These are phyloP conservation scores for Brachionus angularis DNA, from an alignment of 1,140 invertebrate genomes.

Conservation along the genomic window DNA sequence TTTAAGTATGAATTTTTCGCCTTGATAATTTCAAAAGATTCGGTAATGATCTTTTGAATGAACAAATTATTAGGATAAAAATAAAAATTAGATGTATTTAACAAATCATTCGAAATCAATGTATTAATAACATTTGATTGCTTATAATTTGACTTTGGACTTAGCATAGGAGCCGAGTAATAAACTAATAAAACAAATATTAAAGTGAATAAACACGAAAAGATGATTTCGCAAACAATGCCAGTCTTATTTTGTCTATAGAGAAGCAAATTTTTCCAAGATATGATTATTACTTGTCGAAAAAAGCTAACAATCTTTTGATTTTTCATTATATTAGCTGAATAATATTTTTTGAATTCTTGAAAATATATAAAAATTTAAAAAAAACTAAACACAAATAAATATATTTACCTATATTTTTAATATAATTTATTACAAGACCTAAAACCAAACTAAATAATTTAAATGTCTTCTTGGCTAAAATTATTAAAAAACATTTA, in stretches of 20 bases:
- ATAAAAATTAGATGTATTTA: conserved; percentile 1
- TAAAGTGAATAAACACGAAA: conserved; percentile 13
- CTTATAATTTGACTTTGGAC: background rate
- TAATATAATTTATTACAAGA: no score
- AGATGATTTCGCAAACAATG: conserved; percentile 6
- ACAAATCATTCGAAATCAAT: background rate
- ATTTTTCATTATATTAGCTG: conserved; percentile 8
- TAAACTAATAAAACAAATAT: conserved; percentile 25
- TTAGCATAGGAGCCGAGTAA: background rate
- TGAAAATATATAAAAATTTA: background rate
- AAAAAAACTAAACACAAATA: background rate
- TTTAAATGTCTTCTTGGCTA: no score
- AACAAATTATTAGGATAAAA: conserved; percentile 28
- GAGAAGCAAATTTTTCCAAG: conserved; percentile 40
- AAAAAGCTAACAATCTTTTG: conserved; percentile 21
- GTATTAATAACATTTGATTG: background rate
- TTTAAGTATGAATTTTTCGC: background rate
- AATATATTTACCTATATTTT: background rate
- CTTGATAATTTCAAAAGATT: background rate
- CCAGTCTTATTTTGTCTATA: conserved; percentile 2
- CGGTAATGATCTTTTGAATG: background rate
- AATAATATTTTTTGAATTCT: background rate
- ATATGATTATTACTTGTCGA: conserved; percentile 37
- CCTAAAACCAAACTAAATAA: no score
- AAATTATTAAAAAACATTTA: no score